Evolutionary conservation across 2,797 vertebrate genomes (phyloP), one percentile per base, ranked within the genome.

Genomic region (Enteromius trimaculatus): DNA sequence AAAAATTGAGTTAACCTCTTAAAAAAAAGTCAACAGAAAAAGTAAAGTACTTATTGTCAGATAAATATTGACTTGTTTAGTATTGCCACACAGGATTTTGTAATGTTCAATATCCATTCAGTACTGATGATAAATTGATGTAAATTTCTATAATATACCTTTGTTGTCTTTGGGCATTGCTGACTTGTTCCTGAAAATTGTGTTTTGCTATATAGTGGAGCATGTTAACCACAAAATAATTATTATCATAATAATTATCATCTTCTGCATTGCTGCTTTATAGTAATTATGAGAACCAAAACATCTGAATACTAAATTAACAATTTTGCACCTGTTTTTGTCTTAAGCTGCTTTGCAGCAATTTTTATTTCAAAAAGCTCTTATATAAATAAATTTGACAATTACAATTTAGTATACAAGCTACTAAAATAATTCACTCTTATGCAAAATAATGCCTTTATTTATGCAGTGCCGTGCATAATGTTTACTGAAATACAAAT

Each of bases 61-160:
- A 17, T 78, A 65, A 65, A 78, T 60, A 64, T 11, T 13, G 10
- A 62, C 13, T 77, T 4, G 7, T 64, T 64, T 31, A 47, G 14
- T 77, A 29, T 77, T 64, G 17, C 16, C 55, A 77, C 23, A 77
- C 23, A 42, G 19, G 13, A 55, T 58, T 39, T 39, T 64, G 47
- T 4, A 37, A 75, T 75, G 19, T 37, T 58, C 6, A 55, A 37
- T 55, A 23, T 75, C 19, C 29, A n/a, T n/a, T 37, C 29, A 55
- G 13, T n/a, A 23, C 6, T 8, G 0, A 72, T 72, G 5, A 31
- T 51, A 58, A 58, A 23, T 58, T 23, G 55, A 58, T 8, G n/a
- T 53, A 14, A n/a, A 13, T 53, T 74, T 53, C 13, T 49, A 53
- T 6, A 74, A 21, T 10, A 53, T 49, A 53, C 6, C 19, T 14